Conservation (phyloP, 2,797 vertebrate species). For the Garrulus glandarius region DNA sequence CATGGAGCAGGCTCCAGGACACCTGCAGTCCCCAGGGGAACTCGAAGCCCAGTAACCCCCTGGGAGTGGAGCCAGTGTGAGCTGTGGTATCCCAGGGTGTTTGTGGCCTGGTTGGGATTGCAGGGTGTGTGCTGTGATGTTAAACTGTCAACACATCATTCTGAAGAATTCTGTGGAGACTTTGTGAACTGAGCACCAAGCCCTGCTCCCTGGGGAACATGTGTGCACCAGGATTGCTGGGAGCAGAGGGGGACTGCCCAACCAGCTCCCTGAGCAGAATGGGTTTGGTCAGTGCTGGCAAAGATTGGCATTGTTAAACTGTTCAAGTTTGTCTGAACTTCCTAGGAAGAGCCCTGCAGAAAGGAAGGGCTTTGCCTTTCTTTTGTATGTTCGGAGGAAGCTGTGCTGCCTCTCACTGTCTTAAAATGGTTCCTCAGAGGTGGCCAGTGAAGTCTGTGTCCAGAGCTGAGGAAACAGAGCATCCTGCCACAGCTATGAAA, state of each 20-base stretch:
- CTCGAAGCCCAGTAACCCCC: not conserved
- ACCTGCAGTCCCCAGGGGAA: not conserved
- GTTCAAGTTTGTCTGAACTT: not conserved
- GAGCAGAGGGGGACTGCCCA: not conserved
- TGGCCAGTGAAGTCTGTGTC: not conserved
- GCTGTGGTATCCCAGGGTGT: not conserved
- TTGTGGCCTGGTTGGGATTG: not conserved
- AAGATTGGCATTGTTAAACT: not conserved
- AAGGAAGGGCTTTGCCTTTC: not conserved
- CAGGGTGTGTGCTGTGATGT: slow-evolving; percentile 36
- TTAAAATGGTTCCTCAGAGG: not conserved
- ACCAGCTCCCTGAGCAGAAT: not conserved
- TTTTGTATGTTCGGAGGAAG: not conserved
- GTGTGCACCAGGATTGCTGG: not conserved
- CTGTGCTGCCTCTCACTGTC: not conserved
- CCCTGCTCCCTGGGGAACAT: not conserved
- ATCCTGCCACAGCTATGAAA: not conserved
- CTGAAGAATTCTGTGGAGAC: slow-evolving; percentile 64
- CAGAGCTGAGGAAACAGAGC: not conserved
- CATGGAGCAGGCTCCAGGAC: not conserved
- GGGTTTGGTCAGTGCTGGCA: not conserved
- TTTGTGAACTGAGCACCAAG: slow-evolving; percentile 44
- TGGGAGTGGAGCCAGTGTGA: not conserved
- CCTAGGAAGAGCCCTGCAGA: not conserved
- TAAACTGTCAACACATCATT: slow-evolving; percentile 64